phyloP scores from a whole-genome alignment of 2,113 vertebrate genomes.

The Protomyctophum bolini region DNA sequence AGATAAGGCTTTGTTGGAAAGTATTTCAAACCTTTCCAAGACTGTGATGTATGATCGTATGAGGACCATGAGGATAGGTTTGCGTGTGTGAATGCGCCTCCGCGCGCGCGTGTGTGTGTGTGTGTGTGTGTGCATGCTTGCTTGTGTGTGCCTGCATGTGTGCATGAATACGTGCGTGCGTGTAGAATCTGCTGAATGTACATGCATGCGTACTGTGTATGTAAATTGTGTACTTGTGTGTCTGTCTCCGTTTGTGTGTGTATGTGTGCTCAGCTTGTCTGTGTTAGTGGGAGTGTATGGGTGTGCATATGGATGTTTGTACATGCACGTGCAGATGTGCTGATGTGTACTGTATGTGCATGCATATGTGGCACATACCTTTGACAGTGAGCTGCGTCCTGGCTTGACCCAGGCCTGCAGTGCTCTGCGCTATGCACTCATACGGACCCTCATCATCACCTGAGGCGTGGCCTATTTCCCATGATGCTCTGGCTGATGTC shows the following conservation, averaged over 20 bases:
- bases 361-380: conserved; percentile 73
- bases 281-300: conserved; percentile 1
- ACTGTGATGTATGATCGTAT: conserved; percentile 5
- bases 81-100: neutral
- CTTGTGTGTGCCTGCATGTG: neutral
- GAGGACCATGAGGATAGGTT: neutral
- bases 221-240: neutral
- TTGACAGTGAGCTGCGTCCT: conserved; percentile 79
- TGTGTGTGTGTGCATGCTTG: neutral
- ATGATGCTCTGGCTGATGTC: conserved; percentile 82
- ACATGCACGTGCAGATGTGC: conserved; percentile 4
- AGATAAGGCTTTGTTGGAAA: conserved; percentile 27
- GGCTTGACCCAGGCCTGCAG: conserved; percentile 79
- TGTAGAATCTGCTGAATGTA: neutral
- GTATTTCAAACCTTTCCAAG: conserved; percentile 39
- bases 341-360: conserved; percentile 1
- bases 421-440: conserved; percentile 84
- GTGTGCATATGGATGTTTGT: conserved; percentile 3
- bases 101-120: neutral
- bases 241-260: neutral
- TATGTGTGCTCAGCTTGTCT: neutral
- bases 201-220: neutral
- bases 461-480: conserved; percentile 83
- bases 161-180: neutral
- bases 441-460: conserved; percentile 84